Percentiles rank a stretch among this genome's conserved stretches.
phyloP scores from a whole-genome alignment of 2,113 vertebrate species.

The Mesembrinibis cayennensis region DNA sequence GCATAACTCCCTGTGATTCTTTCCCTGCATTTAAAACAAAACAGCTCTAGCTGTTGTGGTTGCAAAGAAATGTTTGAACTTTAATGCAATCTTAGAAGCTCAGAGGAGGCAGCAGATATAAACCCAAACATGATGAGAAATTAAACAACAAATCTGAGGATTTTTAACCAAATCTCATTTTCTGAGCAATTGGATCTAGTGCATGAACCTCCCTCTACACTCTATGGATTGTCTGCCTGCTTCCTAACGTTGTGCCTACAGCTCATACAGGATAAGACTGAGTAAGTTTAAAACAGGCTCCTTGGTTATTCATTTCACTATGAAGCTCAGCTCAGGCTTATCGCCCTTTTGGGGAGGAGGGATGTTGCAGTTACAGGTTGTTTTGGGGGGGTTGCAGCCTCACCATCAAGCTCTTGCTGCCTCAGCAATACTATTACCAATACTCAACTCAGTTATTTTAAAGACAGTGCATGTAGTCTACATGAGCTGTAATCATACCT shows the following conservation, averaged over 20 bases:
- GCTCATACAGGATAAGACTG: not conserved
- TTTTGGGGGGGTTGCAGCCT: not conserved
- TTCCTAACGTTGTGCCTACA: not conserved
- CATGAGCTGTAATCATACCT: not conserved
- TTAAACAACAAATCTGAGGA: constrained; percentile 43
- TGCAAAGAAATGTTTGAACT: constrained; percentile 27
- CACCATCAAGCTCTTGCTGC: not conserved
- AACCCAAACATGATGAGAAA: constrained; percentile 49
- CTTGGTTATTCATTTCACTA: not conserved
- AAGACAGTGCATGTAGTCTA: not conserved
- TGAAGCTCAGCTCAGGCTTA: not conserved
- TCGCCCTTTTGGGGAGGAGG: not conserved
- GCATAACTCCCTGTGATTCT: constrained; percentile 1
- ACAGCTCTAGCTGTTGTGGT: not conserved
- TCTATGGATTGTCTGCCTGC: not conserved
- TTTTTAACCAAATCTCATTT: constrained; percentile 35
- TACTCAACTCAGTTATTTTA: not conserved
- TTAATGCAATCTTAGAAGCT: not conserved
- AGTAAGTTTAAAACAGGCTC: not conserved
- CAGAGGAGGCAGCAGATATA: not conserved
- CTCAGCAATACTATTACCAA: not conserved
- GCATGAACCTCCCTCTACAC: not conserved
- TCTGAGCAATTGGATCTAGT: constrained; percentile 10
- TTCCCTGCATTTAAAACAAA: constrained; percentile 38
- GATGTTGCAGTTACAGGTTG: not conserved